Base-by-base conservation (phyloP, 2,797 vertebrate species). In the Anas flavirostris region DNA sequence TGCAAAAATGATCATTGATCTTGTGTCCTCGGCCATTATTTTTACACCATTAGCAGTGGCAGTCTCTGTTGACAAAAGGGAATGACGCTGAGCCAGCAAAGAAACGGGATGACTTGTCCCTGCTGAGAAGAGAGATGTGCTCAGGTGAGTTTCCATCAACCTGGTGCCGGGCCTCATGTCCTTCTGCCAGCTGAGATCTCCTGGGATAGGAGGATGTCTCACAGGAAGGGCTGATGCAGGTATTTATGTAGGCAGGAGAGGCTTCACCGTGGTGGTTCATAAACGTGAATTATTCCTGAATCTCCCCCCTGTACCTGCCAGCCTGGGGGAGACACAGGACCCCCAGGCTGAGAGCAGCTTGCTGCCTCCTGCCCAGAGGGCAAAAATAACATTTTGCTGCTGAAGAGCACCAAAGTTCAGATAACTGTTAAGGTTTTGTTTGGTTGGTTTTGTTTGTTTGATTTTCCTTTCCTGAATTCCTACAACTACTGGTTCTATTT, bases 161-260 rank as follows among this genome's bases (percentile, higher is more conserved):
- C 79, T 90, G 0, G 0, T 90, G 82, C 22, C 62, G 56, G 62
- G 31, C 33, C 31, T 85, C 78, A 78, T 86, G 53, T 81, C 56
- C 59, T 41, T 76, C 22, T 0, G 0, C 39, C 52, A 78, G 46
- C 67, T 84, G 39, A 26, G 77, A 67, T 7, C 3, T 4, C 0
- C 0, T 28, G 63, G 9, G 69, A 73, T 73, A 70, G 50, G 58
- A 62, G 4, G 19, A 5, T 46, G 35, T 74, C 58, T 48, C 41
- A 21, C 53, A 68, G 55, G 56, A 56, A 77, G 33, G 46, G 48
- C 55, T 69, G 86, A 46, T 31, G 41, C 9, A 53, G 10, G 31
- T 69, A 14, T 82, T 79, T 85, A 39, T 80, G 87, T 28, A 66
- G 37, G 52, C 41, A 79, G 37, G 37, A 69, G 16, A 33, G 26